Base-by-base conservation (phyloP, 2,797 vertebrate species). In the Enteromius fasciolatus region DNA sequence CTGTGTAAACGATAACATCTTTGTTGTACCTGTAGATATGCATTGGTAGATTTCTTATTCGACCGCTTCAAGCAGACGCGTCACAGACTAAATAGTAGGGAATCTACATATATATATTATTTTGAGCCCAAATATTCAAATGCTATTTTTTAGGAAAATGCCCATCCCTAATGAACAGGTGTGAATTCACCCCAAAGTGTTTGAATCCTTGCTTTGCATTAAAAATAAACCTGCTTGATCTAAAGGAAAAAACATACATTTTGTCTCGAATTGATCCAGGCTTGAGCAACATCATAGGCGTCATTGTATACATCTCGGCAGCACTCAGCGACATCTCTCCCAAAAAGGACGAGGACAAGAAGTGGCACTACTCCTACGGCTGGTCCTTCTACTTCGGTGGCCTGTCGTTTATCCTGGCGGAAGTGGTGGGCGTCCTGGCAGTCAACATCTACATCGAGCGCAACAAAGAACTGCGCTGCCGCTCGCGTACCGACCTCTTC, bases 381-480 rank as follows among this genome's bases (percentile, higher is more conserved):
- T 98, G 97, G 97, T 97, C 96, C 80, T 98, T 98, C 92, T 98
- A 98, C 92, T 98, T 98, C 6, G 97, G 97, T 0, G 97, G 96
- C 61, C 92, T 98, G 90, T 97, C 96, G 48, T 98, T 98, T 92
- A 97, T 98, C 89, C 91, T 98, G 91, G 97, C 97, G 0, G 97
- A 98, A 91, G 97, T 97, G 93, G 96, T 98, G 31, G 97, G 97
- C 1, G 97, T 98, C 41, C 93, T 98, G 33, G 96, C 97, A 0
- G 97, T 98, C 86, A 97, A 97, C 92, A 97, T 98, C 87, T 98
- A 98, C 93, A 98, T 98, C 0, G 97, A 98, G 90, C 96, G 96
- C 89, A 97, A 97, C 93, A 97, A 97, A 76, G 96, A 97, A 90
- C 94, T 97, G 81, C 96, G 96, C 73, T 97, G 96, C 89, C 95